Conservation (phyloP, 2,797 vertebrate genomes). For the Fistularia tabacaria region DNA sequence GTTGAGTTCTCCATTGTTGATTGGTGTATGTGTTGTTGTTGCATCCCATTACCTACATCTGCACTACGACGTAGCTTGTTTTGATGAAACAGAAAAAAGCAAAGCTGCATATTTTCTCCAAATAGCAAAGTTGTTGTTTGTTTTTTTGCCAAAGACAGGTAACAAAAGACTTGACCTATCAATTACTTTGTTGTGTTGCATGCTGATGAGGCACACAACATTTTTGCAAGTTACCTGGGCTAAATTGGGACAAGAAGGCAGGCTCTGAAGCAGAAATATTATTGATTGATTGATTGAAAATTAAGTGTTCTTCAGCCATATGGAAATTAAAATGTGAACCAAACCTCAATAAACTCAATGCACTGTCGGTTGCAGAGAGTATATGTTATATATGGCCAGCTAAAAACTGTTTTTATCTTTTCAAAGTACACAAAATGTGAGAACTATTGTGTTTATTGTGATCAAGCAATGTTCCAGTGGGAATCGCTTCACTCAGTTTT, state of each 20-base stretch:
- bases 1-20: too few relatives aligned
- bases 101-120: constrained; percentile 24
- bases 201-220: constrained; percentile 51
- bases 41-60: too few relatives aligned
- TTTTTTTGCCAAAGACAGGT: constrained; percentile 21
- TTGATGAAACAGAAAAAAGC: background rate
- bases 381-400: constrained; percentile 27
- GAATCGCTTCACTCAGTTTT: constrained; percentile 18
- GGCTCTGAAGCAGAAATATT: constrained; percentile 48
- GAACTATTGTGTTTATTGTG: constrained; percentile 33
- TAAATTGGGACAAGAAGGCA: constrained; percentile 40
- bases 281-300: constrained; percentile 58
- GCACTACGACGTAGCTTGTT: too few relatives aligned
- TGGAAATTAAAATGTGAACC: constrained; percentile 43
- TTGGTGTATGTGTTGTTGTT: too few relatives aligned
- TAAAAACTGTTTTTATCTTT: constrained; percentile 40
- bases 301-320: constrained; percentile 60
- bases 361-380: constrained; percentile 21
- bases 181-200: constrained; percentile 35
- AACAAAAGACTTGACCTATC: constrained; percentile 15
- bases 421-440: constrained; percentile 26
- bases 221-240: too few relatives aligned
- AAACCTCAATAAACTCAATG: constrained; percentile 25
- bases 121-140: too few relatives aligned
- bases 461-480: constrained; percentile 28